Percentiles rank a stretch among this genome's conserved stretches.
These are phyloP conservation scores for Epizoanthus rinbou DNA, from an alignment of 92 coral and sea anemone genomes.

Conservation along the genomic window DNA sequence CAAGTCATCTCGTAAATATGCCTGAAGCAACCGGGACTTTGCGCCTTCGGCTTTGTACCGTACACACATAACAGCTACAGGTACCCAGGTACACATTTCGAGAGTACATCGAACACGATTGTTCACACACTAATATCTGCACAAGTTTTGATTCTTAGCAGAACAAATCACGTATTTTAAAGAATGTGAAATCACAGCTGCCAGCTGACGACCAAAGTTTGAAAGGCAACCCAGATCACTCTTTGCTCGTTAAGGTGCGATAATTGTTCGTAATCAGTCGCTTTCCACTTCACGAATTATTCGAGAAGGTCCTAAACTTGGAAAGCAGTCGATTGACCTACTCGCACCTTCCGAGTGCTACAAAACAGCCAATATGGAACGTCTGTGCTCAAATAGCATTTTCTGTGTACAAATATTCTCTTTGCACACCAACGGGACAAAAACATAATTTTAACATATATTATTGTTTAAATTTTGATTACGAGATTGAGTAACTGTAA, in stretches of 20 bases:
- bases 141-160: neutral
- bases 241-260: neutral
- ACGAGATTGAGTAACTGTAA: slow-evolving; percentile 43
- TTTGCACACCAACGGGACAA: slow-evolving; percentile 37
- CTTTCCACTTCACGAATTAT: slow-evolving; percentile 2
- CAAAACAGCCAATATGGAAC: slow-evolving; percentile 15
- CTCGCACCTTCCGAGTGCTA: slow-evolving; percentile 6
- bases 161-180: neutral
- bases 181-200: neutral
- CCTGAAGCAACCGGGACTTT: neutral
- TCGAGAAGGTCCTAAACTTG: neutral
- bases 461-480: slow-evolving; percentile 43
- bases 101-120: neutral
- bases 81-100: neutral
- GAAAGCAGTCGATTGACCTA: slow-evolving; percentile 1
- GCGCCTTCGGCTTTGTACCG: too few species aligned
- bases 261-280: neutral
- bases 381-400: slow-evolving; percentile 6
- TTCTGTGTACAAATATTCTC: slow-evolving; percentile 27
- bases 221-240: slow-evolving; percentile 17
- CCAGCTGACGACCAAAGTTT: neutral
- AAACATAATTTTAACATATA: slow-evolving; percentile 19
- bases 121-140: neutral
- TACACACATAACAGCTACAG: too few species aligned
- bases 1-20: neutral